Percentiles rank a stretch among this genome's conserved stretches.
These are phyloP conservation scores for Rissa tridactyla DNA, from an alignment of 2,113 vertebrate genomes.

Conservation along the genomic window DNA sequence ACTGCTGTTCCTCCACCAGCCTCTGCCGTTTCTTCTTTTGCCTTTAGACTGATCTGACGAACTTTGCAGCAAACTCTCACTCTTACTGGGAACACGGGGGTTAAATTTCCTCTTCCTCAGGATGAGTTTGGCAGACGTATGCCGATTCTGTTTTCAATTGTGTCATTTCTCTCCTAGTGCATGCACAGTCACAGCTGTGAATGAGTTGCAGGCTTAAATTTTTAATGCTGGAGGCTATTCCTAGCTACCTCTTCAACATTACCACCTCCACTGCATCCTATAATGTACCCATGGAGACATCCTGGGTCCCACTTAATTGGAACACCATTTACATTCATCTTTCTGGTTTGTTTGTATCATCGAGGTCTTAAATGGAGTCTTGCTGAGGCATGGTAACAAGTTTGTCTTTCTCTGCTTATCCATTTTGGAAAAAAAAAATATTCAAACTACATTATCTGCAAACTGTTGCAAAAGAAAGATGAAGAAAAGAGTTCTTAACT, in stretches of 20 bases:
- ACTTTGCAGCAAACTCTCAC: background rate
- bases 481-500: background rate
- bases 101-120: background rate
- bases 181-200: conserved; percentile 29
- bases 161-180: background rate
- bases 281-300: background rate
- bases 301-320: conserved; percentile 40
- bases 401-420: background rate
- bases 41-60: background rate
- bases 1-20: background rate
- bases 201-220: conserved; percentile 38
- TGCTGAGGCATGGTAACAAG: background rate
- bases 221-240: conserved; percentile 53
- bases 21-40: background rate
- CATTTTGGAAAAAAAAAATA: background rate
- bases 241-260: conserved; percentile 16
- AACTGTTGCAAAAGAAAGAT: background rate
- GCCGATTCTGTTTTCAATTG: background rate
- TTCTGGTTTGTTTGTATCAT: conserved; percentile 4
- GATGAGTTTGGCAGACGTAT: background rate
- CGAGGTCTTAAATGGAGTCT: background rate
- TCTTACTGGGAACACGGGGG: background rate
- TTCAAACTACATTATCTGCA: background rate
- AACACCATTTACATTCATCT: background rate
- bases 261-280: conserved; percentile 11